Evolutionary conservation across 30 jellyfish, hydroid and myxozoan species (phyloP).

Genomic region (Aurelia aurita): DNA sequence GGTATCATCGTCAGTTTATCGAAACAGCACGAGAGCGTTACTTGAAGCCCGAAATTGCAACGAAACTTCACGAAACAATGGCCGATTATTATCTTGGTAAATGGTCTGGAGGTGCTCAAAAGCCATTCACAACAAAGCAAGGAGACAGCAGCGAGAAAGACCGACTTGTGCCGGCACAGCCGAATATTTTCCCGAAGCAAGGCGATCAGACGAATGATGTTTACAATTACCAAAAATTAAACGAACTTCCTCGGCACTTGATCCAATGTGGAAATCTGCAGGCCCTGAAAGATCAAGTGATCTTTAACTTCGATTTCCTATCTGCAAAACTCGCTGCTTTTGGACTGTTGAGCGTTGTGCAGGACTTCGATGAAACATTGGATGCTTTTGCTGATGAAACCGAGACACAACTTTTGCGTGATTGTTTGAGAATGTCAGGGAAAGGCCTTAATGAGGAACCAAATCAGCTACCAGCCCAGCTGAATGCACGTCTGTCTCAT

Average conservation of each 20-base stretch:
- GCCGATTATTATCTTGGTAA: constrained; percentile 83
- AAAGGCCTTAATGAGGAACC: constrained; percentile 60
- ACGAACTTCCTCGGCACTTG: constrained; percentile 92
- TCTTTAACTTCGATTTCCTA: constrained; percentile 81
- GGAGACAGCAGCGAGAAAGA: constrained; percentile 69
- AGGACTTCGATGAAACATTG: constrained; percentile 73
- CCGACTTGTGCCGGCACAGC: constrained; percentile 89
- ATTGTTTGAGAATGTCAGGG: constrained; percentile 65
- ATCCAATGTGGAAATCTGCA: constrained; percentile 42
- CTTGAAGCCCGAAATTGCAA: constrained; percentile 38
- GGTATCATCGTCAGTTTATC: constrained; percentile 93
- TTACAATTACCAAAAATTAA: no score
- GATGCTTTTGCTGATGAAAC: constrained; percentile 51
- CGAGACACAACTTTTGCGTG: constrained; percentile 74
- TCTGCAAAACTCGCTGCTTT: constrained; percentile 65
- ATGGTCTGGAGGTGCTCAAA: constrained; percentile 77
- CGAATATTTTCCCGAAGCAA: constrained; percentile 61
- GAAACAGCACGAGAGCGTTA: constrained; percentile 89
- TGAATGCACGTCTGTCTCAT: constrained; percentile 68
- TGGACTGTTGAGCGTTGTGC: constrained; percentile 62
- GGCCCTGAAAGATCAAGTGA: constrained; percentile 56
- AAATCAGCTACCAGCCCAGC: constrained; percentile 79
- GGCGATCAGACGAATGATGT: constrained; percentile 34
- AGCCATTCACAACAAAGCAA: constrained; percentile 66
- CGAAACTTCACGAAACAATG: constrained; percentile 55